These are phyloP conservation scores for Tryphoninae sp. DNA, from an alignment of 2,888 invertebrate genomes.

Conservation along the genomic window DNA sequence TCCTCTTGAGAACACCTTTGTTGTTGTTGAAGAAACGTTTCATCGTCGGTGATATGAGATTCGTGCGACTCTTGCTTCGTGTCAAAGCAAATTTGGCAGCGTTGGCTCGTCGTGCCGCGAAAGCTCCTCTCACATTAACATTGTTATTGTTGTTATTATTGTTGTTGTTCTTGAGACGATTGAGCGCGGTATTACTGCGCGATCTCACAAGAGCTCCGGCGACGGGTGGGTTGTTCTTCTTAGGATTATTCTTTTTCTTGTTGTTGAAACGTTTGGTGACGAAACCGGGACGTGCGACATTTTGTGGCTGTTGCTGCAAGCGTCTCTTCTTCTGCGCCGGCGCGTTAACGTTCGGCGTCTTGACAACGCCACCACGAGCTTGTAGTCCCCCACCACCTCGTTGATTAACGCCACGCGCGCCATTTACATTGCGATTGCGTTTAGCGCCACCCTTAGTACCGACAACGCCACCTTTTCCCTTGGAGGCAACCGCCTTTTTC, in stretches of 20 bases:
- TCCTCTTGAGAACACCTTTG: conserved; percentile 73
- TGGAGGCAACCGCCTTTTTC: conserved; percentile 74
- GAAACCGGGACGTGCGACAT: conserved; percentile 72
- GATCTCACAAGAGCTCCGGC: conserved; percentile 68
- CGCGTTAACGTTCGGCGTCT: conserved; percentile 34
- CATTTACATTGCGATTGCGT: conserved; percentile 61
- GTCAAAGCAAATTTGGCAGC: conserved; percentile 71
- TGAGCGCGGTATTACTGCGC: conserved; percentile 73
- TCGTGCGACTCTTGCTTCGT: conserved; percentile 77
- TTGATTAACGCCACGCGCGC: conserved; percentile 56
- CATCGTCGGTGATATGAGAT: conserved; percentile 67
- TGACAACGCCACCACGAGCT: conserved; percentile 49
- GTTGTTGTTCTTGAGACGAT: conserved; percentile 62
- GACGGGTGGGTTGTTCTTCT: conserved; percentile 19
- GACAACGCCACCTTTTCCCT: conserved; percentile 68
- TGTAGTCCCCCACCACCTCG: conserved; percentile 40
- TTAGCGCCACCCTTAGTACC: conserved; percentile 61
- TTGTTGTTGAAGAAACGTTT: conserved; percentile 71
- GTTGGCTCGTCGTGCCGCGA: conserved; percentile 69
- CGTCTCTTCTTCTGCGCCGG: conserved; percentile 61
- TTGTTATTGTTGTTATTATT: conserved; percentile 63
- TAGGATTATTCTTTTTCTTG: conserved; percentile 51
- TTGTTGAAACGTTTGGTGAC: conserved; percentile 74
- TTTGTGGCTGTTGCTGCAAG: conserved; percentile 65
- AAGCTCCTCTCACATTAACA: conserved; percentile 68